Percentiles rank a stretch among this genome's conserved stretches.
phyloP scores from a whole-genome alignment of 2,888 invertebrate genomes.

The Psylliodes chrysocephalus region DNA sequence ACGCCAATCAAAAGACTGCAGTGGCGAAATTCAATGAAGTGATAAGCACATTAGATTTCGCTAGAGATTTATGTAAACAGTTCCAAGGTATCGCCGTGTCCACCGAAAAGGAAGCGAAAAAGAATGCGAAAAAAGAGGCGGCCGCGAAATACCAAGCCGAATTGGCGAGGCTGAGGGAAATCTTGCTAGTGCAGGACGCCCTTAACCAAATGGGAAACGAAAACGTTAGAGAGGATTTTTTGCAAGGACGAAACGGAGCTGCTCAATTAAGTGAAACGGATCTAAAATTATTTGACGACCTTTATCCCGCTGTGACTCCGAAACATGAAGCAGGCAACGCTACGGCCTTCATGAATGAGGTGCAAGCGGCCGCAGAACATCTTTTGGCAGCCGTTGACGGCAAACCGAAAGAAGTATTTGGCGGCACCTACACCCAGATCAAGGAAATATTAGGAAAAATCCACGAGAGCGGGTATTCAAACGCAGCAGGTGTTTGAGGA shows the following conservation, averaged over 20 bases:
- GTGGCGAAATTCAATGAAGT: constrained; percentile 93
- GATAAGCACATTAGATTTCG: constrained; percentile 86
- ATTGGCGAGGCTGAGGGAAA: constrained; percentile 78
- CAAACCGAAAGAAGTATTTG: constrained; percentile 82
- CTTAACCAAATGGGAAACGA: constrained; percentile 80
- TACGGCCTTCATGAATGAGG: constrained; percentile 74
- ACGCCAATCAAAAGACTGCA: constrained; percentile 88
- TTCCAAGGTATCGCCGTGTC: constrained; percentile 76
- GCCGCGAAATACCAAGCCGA: constrained; percentile 83
- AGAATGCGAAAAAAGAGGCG: constrained; percentile 86
- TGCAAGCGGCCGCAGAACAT: constrained; percentile 85
- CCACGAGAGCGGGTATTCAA: constrained; percentile 85
- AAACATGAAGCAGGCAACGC: constrained; percentile 71
- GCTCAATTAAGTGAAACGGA: constrained; percentile 81
- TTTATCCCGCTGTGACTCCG: constrained; percentile 82
- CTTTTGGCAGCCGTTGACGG: constrained; percentile 85
- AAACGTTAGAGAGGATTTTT: constrained; percentile 82
- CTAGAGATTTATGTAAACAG: constrained; percentile 88
- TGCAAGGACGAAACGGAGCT: constrained; percentile 86
- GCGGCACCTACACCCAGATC: constrained; percentile 82
- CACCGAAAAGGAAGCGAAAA: constrained; percentile 86
- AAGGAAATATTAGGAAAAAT: constrained; percentile 82
- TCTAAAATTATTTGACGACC: constrained; percentile 73
- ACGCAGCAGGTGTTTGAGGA: constrained; percentile 39
- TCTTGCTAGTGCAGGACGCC: constrained; percentile 80